Evolutionary conservation across 1,140 invertebrate species (phyloP), one percentile per base, ranked within the genome.

Genomic region (Leptopilina clavipes): DNA sequence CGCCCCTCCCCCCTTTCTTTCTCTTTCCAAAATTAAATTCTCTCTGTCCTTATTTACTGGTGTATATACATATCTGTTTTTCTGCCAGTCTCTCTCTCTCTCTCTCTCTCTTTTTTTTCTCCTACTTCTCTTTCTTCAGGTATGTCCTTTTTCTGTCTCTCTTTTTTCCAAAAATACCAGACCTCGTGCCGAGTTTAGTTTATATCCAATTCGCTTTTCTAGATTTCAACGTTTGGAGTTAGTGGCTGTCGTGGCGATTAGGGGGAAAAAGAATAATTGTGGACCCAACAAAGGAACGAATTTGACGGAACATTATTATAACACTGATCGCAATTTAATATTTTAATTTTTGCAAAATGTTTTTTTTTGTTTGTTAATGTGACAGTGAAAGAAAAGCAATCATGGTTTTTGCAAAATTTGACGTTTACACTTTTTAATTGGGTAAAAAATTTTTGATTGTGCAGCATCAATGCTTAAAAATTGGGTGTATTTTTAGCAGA

Each of bases 1-100:
- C 56, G 31, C 74, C 52, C 56, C 70, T 52, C 72, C 65, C 45
- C 71, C 54, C 77, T 70, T 25, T 37, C 48, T 52, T 12, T 54
- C n/a, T 48, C 37, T 40, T 40, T 40, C 37, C 19, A 9, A 17
- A 73, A 52, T 37, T 40, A 17, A 48, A 45, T 74, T 54, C 59
- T 52, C 45, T 79, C 48, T 73, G 22, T 37, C 48, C 71, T 19
- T 56, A 48, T 72, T 45, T 14, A 22, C 44, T 22, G 17, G 25
- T 8, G 11, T 72, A 52, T 17, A 31, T 71, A 18, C 12, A 31
- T 19, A 14, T n/a, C 12, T 22, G 31, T 71, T 43, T 19, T 18
- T 19, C n/a, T 19, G 19, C 8, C 22, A 31, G 12, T 65, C 5
- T 14, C 25, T 14, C 25, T 65, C 14, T 65, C 25, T 31, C 25